phyloP scores from a whole-genome alignment of 64 coral and sea anemone genomes.

The Montipora efflorescens region DNA sequence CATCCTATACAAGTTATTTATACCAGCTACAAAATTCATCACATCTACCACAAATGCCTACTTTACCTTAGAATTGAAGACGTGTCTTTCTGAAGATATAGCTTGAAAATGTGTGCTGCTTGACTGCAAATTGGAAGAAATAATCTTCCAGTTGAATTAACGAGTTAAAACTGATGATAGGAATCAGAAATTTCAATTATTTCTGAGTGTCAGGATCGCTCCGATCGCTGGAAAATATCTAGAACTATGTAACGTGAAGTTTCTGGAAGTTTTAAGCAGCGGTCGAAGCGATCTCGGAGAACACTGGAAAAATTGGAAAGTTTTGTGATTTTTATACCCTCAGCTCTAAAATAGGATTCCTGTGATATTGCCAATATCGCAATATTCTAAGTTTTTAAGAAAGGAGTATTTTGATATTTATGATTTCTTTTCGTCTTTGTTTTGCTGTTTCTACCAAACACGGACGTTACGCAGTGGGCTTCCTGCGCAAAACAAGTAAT shows the following conservation, averaged over 20 bases:
- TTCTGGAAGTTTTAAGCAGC: not conserved
- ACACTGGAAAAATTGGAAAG: no score
- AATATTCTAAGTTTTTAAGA: not conserved
- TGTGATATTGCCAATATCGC: not conserved
- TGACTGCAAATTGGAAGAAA: not conserved
- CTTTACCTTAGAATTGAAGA: not conserved
- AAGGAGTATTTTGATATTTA: conserved; percentile 12
- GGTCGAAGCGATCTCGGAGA: no score
- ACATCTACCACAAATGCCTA: not conserved
- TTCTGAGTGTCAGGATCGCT: conserved; percentile 6
- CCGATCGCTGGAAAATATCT: not conserved
- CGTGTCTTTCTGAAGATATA: not conserved
- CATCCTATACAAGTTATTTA: not conserved
- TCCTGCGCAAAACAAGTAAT: not conserved
- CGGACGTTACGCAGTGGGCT: not conserved
- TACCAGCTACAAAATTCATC: not conserved
- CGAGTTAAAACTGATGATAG: not conserved
- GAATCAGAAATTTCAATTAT: not conserved
- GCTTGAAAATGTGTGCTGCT: not conserved
- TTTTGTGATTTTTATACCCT: no score
- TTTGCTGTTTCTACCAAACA: conserved; percentile 17
- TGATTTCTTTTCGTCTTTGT: not conserved
- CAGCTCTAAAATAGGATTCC: no score
- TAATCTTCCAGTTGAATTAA: not conserved
- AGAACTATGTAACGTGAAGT: not conserved